A percentile compares a stretch with the other conserved stretches of the same genome.
Evolutionary conservation across 1,140 invertebrate species (phyloP).

Genomic region (Metaphire vulgaris): DNA sequence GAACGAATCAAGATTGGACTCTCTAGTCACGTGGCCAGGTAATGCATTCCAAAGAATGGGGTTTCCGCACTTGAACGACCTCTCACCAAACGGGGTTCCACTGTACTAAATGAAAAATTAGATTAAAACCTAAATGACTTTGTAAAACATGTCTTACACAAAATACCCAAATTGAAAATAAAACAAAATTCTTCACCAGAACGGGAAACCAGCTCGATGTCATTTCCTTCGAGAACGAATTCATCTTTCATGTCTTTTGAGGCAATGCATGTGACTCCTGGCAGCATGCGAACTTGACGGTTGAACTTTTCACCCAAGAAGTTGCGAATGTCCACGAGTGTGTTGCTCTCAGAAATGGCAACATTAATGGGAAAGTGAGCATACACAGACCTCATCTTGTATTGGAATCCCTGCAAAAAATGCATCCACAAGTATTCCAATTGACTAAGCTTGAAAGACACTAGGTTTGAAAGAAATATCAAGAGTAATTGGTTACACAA

Average conservation of each 20-base stretch:
- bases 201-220: slow-evolving; percentile 92
- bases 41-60: too few relatives aligned
- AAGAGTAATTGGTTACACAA: too few relatives aligned
- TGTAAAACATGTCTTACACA: too few relatives aligned
- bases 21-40: too few relatives aligned
- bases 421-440: too few relatives aligned
- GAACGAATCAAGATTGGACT: too few relatives aligned
- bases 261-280: slow-evolving; percentile 85
- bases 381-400: slow-evolving; percentile 99
- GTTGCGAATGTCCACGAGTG: slow-evolving; percentile 71
- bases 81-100: too few relatives aligned
- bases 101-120: too few relatives aligned
- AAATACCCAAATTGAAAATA: slow-evolving; percentile 4
- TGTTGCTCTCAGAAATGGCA: slow-evolving; percentile 71
- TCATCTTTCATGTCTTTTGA: slow-evolving; percentile 95
- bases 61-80: too few relatives aligned
- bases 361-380: slow-evolving; percentile 99
- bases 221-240: slow-evolving; percentile 93
- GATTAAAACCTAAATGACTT: too few relatives aligned
- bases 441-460: too few relatives aligned
- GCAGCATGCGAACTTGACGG: slow-evolving; percentile 81
- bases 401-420: slow-evolving; percentile 91
- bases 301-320: slow-evolving; percentile 98
- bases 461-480: too few relatives aligned
- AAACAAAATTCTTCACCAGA: slow-evolving; percentile 61